Percentiles rank a stretch among this genome's conserved stretches.
Conservation (phyloP, 1,140 invertebrate species). For the Alviniconcha marisindica region DNA sequence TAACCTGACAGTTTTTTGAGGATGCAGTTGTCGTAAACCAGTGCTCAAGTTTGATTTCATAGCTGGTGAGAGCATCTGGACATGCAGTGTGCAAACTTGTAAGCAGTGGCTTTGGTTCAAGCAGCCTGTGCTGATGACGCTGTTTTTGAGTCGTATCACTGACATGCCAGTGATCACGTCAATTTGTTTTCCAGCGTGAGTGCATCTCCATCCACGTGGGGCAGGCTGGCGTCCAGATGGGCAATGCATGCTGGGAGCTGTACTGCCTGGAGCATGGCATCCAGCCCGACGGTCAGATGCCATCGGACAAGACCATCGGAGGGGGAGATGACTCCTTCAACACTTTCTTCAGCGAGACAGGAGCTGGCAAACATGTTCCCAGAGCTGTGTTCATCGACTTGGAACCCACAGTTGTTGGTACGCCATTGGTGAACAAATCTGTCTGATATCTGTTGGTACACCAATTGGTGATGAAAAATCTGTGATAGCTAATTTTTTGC, state of each 20-base stretch:
- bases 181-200: conserved; percentile 78
- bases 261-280: conserved; percentile 94
- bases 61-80: too few species aligned
- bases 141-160: too few species aligned
- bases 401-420: conserved; percentile 75
- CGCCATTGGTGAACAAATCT: conserved; percentile 16
- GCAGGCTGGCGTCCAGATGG: conserved; percentile 92
- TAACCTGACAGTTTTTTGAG: too few species aligned
- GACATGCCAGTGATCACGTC: too few species aligned
- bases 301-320: conserved; percentile 51
- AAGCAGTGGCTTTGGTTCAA: too few species aligned
- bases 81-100: too few species aligned
- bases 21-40: too few species aligned
- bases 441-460: neutral
- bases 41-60: too few species aligned
- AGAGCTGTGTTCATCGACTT: conserved; percentile 76
- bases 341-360: conserved; percentile 94
- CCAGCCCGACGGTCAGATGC: conserved; percentile 87
- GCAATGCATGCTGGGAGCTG: conserved; percentile 89
- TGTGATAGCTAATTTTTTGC: neutral
- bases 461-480: neutral
- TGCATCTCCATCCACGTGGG: conserved; percentile 92
- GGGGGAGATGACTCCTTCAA: conserved; percentile 89
- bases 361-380: conserved; percentile 86
- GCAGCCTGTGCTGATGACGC: too few species aligned